These are phyloP conservation scores for Chaetoderma sp. DNA, from an alignment of 2,888 invertebrate species.

Conservation along the genomic window DNA sequence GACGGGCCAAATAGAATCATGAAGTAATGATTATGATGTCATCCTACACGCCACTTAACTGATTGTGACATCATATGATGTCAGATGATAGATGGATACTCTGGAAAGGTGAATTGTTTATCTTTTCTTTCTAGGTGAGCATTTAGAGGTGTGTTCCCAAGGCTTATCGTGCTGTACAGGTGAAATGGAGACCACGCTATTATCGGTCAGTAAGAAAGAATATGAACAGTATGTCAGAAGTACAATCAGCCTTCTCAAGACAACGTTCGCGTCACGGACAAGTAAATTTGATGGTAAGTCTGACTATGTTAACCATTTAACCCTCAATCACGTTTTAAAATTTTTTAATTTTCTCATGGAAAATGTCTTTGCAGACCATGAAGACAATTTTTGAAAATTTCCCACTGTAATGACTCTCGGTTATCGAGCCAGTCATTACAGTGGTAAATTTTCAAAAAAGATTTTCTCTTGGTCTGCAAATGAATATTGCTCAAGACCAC, in stretches of 20 bases:
- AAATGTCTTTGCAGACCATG: not conserved
- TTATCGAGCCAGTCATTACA: too few relatives aligned
- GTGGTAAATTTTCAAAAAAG: too few relatives aligned
- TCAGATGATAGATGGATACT: too few relatives aligned
- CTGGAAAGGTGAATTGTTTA: too few relatives aligned
- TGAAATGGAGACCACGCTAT: conserved; percentile 79
- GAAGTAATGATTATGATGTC: too few relatives aligned
- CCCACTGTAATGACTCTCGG: too few relatives aligned
- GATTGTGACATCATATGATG: too few relatives aligned
- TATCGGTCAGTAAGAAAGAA: conserved; percentile 79
- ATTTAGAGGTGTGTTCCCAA: conserved; percentile 68
- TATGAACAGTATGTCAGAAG: conserved; percentile 82
- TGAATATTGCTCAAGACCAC: too few relatives aligned
- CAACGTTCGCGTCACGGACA: conserved; percentile 81
- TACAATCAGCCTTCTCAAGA: conserved; percentile 81
- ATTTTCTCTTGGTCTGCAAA: too few relatives aligned
- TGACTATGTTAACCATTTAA: not conserved
- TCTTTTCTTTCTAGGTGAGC: conserved; percentile 73
- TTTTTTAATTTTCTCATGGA: not conserved
- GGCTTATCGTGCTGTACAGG: conserved; percentile 79
- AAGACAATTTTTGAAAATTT: not conserved
- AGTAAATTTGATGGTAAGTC: conserved; percentile 87
- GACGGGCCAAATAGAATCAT: too few relatives aligned
- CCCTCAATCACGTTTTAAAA: not conserved
- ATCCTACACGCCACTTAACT: too few relatives aligned